These are phyloP conservation scores for Nothura maculosa DNA, from an alignment of 2,797 vertebrate genomes.

Conservation along the genomic window DNA sequence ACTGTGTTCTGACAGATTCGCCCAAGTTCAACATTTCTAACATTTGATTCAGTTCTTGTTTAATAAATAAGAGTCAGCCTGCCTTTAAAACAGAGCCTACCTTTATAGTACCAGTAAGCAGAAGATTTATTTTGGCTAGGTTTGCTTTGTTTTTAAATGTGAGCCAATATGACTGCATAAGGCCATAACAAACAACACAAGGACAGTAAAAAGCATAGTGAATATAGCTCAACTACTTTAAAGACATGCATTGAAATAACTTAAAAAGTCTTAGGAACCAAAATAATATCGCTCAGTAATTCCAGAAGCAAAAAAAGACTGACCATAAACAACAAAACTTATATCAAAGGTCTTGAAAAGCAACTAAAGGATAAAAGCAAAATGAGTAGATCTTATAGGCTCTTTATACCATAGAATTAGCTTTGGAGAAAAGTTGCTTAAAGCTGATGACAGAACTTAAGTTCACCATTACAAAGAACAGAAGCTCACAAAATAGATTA, in stretches of 20 bases:
- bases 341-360: not conserved
- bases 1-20: not conserved
- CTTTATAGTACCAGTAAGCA: not conserved
- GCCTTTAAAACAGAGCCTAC: not conserved
- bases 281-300: not conserved
- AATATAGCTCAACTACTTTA: not conserved
- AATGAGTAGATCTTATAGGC: not conserved
- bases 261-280: not conserved
- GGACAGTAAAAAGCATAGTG: not conserved
- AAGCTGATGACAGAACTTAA: not conserved
- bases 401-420: not conserved
- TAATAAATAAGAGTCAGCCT: not conserved
- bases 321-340: not conserved
- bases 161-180: not conserved
- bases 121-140: not conserved
- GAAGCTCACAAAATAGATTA: not conserved
- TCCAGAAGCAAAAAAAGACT: not conserved
- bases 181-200: not conserved
- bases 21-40: not conserved
- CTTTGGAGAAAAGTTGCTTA: not conserved
- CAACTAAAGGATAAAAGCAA: not conserved
- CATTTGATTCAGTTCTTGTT: too few species aligned
- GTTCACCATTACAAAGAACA: not conserved
- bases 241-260: not conserved
- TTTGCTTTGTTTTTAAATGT: not conserved